These are phyloP conservation scores for Stegodyphus mimosarum DNA, from an alignment of 1,140 invertebrate genomes.

Conservation along the genomic window DNA sequence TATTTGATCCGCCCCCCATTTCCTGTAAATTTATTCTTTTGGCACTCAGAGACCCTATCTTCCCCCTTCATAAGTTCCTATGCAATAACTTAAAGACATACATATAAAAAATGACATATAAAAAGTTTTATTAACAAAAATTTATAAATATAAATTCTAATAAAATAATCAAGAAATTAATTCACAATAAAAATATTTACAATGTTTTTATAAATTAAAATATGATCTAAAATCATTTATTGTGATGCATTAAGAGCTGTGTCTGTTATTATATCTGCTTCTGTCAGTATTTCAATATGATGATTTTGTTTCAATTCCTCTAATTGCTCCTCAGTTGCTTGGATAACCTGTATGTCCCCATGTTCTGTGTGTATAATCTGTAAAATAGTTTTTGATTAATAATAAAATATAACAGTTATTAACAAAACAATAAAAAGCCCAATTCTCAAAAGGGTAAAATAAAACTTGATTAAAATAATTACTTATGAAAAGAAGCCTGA, in stretches of 20 bases:
- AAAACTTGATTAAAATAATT: too few relatives aligned
- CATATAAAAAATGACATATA: too few relatives aligned
- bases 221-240: background rate
- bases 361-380: slow-evolving; percentile 62
- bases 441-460: too few relatives aligned
- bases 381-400: slow-evolving; percentile 57
- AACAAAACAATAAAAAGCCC: slow-evolving; percentile 7
- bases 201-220: background rate
- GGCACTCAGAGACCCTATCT: too few relatives aligned
- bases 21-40: too few relatives aligned
- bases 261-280: slow-evolving; percentile 22
- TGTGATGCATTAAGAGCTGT: background rate
- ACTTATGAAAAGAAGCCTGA: too few relatives aligned
- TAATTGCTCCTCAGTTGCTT: slow-evolving; percentile 69
- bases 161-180: too few relatives aligned
- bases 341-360: slow-evolving; percentile 69
- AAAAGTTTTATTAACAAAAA: too few relatives aligned
- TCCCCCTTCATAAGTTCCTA: too few relatives aligned
- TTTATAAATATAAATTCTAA: too few relatives aligned
- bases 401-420: slow-evolving; percentile 61
- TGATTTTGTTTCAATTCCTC: slow-evolving; percentile 62
- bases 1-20: too few relatives aligned
- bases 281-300: slow-evolving; percentile 44
- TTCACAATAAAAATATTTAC: background rate
- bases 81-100: too few relatives aligned